Percentiles rank a stretch among this genome's conserved stretches.
phyloP scores from a whole-genome alignment of 2,797 vertebrate species.

The Stomatorhinus walkeri region DNA sequence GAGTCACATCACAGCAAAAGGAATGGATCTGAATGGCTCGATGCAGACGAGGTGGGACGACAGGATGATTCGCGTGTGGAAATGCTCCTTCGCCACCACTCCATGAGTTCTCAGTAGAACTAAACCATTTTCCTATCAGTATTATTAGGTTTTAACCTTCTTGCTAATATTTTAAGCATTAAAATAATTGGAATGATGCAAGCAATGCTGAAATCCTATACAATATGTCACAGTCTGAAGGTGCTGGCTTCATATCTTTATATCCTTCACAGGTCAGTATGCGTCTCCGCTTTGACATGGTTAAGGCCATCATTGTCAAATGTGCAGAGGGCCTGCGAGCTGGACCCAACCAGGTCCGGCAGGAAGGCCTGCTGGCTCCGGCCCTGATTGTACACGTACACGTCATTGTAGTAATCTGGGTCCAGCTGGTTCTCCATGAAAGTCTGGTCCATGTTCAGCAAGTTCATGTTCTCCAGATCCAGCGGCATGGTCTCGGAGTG shows the following conservation, averaged over 20 bases:
- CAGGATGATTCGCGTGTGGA: background rate
- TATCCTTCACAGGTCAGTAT: constrained; percentile 43
- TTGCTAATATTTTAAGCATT: background rate
- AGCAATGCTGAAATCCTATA: background rate
- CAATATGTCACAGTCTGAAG: background rate
- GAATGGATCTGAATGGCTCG: background rate
- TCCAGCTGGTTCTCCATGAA: constrained; percentile 36
- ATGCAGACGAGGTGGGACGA: background rate
- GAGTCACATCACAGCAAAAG: background rate
- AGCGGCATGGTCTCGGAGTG: background rate
- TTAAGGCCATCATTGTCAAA: constrained; percentile 47
- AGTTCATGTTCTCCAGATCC: constrained; percentile 20
- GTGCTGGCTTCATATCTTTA: constrained; percentile 20
- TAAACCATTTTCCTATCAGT: background rate
- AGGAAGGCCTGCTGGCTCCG: constrained; percentile 38
- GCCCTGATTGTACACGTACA: constrained; percentile 47
- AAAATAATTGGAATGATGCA: constrained; percentile 8
- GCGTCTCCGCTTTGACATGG: constrained; percentile 37
- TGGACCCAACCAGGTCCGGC: constrained; percentile 31
- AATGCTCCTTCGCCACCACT: background rate
- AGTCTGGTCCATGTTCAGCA: constrained; percentile 41
- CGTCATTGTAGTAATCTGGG: constrained; percentile 52
- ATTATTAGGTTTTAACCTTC: background rate
- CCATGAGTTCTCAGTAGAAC: background rate
- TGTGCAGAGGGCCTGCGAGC: constrained; percentile 27